Conservation (phyloP, 2,888 invertebrate species). For the Hemistola chrysoprasaria region DNA sequence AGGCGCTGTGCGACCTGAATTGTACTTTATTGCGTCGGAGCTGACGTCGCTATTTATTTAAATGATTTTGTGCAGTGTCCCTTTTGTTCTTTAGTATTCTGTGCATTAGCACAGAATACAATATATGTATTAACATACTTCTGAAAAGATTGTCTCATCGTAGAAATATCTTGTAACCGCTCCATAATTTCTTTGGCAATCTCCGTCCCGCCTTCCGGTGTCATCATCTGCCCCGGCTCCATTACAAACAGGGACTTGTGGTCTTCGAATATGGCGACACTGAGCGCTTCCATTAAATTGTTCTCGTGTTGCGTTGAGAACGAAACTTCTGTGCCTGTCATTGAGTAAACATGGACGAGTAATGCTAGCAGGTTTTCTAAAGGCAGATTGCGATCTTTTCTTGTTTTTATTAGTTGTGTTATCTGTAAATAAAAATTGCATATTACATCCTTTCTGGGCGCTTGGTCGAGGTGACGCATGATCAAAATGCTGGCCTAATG, state of each 20-base stretch:
- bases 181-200: constrained; percentile 52
- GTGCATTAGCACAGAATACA: too few relatives aligned
- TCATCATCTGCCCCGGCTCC: constrained; percentile 38
- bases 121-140: constrained; percentile 61
- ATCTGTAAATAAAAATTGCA: constrained; percentile 65
- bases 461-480: too few relatives aligned
- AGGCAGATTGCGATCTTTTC: constrained; percentile 74
- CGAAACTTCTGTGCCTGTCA: constrained; percentile 81
- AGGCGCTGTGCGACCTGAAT: too few relatives aligned
- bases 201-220: constrained; percentile 54
- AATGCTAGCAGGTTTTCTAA: constrained; percentile 83
- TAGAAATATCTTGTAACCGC: constrained; percentile 58
- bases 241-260: constrained; percentile 50
- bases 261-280: constrained; percentile 82
- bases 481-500: too few relatives aligned
- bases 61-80: too few relatives aligned
- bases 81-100: too few relatives aligned
- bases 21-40: too few relatives aligned
- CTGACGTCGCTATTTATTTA: too few relatives aligned
- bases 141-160: constrained; percentile 58
- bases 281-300: constrained; percentile 68
- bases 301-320: constrained; percentile 79
- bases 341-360: constrained; percentile 83
- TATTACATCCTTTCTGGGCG: too few relatives aligned
- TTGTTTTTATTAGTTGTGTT: constrained; percentile 78